These are phyloP conservation scores for Falcaria lacertinaria DNA, from an alignment of 2,888 invertebrate species.

Conservation along the genomic window DNA sequence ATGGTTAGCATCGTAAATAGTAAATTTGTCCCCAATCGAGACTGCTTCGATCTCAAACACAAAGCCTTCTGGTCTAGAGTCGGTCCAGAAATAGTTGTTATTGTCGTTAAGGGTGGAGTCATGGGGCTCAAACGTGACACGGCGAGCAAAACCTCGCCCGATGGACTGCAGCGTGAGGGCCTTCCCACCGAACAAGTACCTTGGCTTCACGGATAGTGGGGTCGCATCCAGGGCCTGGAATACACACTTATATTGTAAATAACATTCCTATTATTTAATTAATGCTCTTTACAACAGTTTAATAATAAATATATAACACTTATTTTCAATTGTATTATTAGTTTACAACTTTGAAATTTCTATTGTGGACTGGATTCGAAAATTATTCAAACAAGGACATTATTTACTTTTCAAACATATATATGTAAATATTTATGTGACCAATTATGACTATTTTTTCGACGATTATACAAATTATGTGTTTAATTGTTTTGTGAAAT, in stretches of 20 bases:
- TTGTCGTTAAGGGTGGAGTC: conserved; percentile 82
- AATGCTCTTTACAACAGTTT: conserved; percentile 6
- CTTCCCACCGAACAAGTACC: conserved; percentile 82
- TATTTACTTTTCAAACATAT: conserved; percentile 12
- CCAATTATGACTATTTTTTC: conserved; percentile 49
- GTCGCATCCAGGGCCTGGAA: conserved; percentile 69
- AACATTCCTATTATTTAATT: conserved; percentile 4
- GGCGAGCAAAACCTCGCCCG: conserved; percentile 86
- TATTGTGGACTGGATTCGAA: neutral
- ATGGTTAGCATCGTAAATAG: conserved; percentile 83
- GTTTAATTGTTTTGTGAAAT: neutral
- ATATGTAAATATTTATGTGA: conserved; percentile 18
- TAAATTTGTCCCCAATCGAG: conserved; percentile 84
- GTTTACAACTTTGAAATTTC: neutral
- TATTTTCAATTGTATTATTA: neutral
- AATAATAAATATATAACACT: conserved; percentile 11
- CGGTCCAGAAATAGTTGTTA: conserved; percentile 88
- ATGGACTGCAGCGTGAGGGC: conserved; percentile 83
- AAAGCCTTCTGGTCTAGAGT: conserved; percentile 86
- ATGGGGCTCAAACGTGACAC: conserved; percentile 85
- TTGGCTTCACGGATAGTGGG: conserved; percentile 68
- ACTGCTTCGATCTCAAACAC: conserved; percentile 85
- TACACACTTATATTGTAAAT: neutral
- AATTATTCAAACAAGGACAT: conserved; percentile 6
- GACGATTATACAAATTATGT: conserved; percentile 2